Conservation (phyloP, 2,888 invertebrate genomes). For the Volucella inflata region DNA sequence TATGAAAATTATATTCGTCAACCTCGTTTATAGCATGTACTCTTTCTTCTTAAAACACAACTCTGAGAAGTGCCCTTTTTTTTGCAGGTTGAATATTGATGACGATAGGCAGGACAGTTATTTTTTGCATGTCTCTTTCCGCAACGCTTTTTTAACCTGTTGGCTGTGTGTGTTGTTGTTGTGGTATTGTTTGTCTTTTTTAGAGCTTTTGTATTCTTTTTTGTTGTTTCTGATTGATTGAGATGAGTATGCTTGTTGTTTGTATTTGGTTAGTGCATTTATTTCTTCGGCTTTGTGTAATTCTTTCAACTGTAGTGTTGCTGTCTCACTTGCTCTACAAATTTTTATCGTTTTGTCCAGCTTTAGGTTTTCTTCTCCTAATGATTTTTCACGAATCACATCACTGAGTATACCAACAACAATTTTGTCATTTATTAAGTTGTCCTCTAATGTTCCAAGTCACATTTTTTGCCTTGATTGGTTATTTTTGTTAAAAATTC, state of each 20-base stretch:
- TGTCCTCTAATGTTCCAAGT: neutral
- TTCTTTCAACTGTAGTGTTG: too few relatives aligned
- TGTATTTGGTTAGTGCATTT: too few relatives aligned
- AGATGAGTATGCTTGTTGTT: neutral
- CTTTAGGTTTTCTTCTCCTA: too few relatives aligned
- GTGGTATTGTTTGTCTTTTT: constrained; percentile 1
- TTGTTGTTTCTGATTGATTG: neutral
- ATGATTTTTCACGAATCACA: neutral
- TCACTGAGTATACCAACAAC: neutral
- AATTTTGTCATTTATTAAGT: neutral
- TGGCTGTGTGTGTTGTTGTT: neutral
- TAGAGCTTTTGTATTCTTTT: neutral
- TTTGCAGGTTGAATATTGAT: constrained; percentile 4
- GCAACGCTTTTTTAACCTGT: neutral
- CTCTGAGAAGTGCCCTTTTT: constrained; percentile 19
- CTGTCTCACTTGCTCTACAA: too few relatives aligned
- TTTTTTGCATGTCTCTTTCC: too few relatives aligned
- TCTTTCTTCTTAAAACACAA: constrained; percentile 1
- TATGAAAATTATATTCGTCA: neutral
- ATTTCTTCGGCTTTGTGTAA: too few relatives aligned
- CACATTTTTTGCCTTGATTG: too few relatives aligned
- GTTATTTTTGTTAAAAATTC: too few relatives aligned
- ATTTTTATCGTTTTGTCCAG: too few relatives aligned
- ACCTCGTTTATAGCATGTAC: neutral
- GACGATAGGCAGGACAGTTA: constrained; percentile 14